Base-by-base conservation (phyloP, 2,113 vertebrate species). In the Trochalopteron elliotii region DNA sequence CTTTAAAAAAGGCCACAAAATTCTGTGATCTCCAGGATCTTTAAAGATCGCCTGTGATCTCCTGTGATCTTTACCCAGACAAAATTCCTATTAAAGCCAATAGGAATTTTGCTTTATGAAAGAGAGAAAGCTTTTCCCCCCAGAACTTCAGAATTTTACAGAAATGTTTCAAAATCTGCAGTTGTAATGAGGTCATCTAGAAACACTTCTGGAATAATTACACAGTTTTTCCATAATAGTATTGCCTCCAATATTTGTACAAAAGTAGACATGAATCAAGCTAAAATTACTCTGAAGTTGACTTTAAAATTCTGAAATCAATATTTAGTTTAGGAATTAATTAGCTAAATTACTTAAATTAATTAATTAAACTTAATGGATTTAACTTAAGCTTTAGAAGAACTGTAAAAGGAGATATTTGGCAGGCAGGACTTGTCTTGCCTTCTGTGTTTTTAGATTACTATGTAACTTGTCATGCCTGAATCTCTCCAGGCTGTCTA, bases 241-340 rank as follows among this genome's bases (percentile, higher is more conserved):
- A 83, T 40, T 77, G 23, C 49, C 88, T 71, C 45, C 33, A 39
- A 35, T 67, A 89, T 94, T 91, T 93, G 45, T n/a, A 44, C 22
- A 83, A 89, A 86, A 31, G 55, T 24, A 91, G 84, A 77, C 50
- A 69, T 44, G 35, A 94, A 94, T 94, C 69, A 75, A 44, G 35
- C 56, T 69, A 69, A 90, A 96, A 95, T 90, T 93, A 75, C 25
- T 15, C 61, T 95, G 61, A 68, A 75, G 69, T 17, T 94, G 56
- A 44, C 35, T 83, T 69, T 47, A 68, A 74, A 92, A 83, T 77
- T 91, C 67, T 93, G 59, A 44, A 90, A 96, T 91, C 65, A 92
- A 91, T 94, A 95, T 89, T 95, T 95, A 84, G 39, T 65, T 75
- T 74, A 89, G 42, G 35, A 78, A 94, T 87, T 89, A 94, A 93